Conservation (phyloP, 2,888 invertebrate species). For the Cloeon dipterum region DNA sequence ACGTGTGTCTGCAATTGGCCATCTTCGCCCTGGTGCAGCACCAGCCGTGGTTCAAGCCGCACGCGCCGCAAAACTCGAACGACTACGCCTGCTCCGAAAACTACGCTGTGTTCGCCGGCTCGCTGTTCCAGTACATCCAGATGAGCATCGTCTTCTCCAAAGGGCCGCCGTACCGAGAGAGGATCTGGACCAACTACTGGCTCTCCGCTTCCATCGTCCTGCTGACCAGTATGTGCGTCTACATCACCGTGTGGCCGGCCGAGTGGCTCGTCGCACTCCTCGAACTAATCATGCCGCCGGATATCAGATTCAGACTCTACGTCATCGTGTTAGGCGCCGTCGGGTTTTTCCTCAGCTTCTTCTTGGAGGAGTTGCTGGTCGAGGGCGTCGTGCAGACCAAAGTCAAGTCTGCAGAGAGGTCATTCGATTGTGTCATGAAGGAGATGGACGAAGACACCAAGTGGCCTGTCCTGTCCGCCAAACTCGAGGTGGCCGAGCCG, state of each 20-base stretch:
- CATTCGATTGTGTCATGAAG: not conserved
- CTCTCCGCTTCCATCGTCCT: slow-evolving; percentile 24
- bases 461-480: not conserved
- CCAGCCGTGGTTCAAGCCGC: slow-evolving; percentile 30
- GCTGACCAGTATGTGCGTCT: slow-evolving; percentile 23
- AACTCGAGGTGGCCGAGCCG: not conserved
- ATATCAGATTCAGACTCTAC: slow-evolving; percentile 19
- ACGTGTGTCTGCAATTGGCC: slow-evolving; percentile 22
- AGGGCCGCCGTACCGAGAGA: slow-evolving; percentile 37
- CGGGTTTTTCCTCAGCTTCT: not conserved
- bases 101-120: slow-evolving; percentile 33
- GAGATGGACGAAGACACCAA: not conserved
- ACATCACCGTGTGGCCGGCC: slow-evolving; percentile 24
- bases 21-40: slow-evolving; percentile 24
- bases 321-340: slow-evolving; percentile 13
- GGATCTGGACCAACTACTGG: slow-evolving; percentile 31
- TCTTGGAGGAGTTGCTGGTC: not conserved
- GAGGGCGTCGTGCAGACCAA: not conserved
- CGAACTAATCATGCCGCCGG: slow-evolving; percentile 16
- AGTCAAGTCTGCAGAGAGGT: not conserved
- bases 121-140: slow-evolving; percentile 39
- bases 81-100: slow-evolving; percentile 29
- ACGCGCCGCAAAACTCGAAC: slow-evolving; percentile 6
- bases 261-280: slow-evolving; percentile 18
- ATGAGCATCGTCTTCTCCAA: slow-evolving; percentile 37